These are phyloP conservation scores for Phoebastria nigripes DNA, from an alignment of 2,797 vertebrate genomes.

Conservation along the genomic window DNA sequence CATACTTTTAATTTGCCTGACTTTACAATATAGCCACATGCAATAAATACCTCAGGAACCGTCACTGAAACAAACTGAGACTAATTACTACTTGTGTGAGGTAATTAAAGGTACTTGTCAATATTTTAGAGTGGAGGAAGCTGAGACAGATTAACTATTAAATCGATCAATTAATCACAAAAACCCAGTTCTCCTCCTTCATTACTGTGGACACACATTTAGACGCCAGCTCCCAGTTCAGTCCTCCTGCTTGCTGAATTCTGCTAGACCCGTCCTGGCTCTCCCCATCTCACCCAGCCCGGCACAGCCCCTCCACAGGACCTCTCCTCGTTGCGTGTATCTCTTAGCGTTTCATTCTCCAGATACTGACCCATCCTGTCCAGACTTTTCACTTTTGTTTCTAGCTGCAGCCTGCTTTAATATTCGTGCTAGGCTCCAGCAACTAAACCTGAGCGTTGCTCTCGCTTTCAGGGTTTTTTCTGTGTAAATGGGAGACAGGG, in stretches of 20 bases:
- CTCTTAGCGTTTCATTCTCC: neutral
- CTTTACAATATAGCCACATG: neutral
- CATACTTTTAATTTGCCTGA: neutral
- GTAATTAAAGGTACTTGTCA: neutral
- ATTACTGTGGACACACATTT: neutral
- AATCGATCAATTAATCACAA: neutral
- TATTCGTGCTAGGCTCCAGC: neutral
- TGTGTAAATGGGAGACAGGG: neutral
- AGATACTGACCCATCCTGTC: neutral
- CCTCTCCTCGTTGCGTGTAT: rapidly evolving
- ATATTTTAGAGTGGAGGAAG: neutral
- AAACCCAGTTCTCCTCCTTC: neutral
- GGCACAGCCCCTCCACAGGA: rapidly evolving
- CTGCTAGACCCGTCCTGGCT: neutral
- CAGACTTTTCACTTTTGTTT: neutral
- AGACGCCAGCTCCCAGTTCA: rapidly evolving
- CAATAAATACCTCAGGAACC: neutral
- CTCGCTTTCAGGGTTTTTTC: neutral
- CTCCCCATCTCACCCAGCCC: neutral
- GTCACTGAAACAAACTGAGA: neutral
- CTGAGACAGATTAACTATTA: neutral
- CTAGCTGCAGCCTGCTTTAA: neutral
- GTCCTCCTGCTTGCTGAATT: neutral
- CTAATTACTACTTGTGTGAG: neutral
- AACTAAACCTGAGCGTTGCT: neutral